Base-by-base conservation (phyloP, 2,113 vertebrate genomes). In the Orycteropus afer region DNA sequence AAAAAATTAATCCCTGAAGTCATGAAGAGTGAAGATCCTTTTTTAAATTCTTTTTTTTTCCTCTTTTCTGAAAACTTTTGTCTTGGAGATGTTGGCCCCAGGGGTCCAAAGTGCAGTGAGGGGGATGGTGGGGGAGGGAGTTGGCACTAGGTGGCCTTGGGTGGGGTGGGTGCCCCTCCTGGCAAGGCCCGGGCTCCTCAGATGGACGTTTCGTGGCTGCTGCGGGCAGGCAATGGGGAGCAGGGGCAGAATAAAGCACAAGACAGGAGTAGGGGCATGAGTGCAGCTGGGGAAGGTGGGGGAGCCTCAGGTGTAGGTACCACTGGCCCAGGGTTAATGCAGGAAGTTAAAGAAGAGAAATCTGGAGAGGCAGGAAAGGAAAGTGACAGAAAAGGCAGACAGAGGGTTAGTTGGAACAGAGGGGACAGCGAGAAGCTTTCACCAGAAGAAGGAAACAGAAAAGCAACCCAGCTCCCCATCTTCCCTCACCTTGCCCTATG, bases 291-390 rank as follows among this genome's bases (percentile, higher is more conserved):
- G 95, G 84, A 74, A 67, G 57, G 96, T 82, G 65, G 65, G 83
- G 93, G 93, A 95, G 96, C 84, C 89, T 92, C 91, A 22, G 95
- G 89, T 27, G 97, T 57, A 86, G 91, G 85, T 74, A 90, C 95
- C 97, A 97, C 93, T 94, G 98, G 98, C 98, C 98, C 98, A 65
- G 97, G 97, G 98, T 99, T 98, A 99, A 98, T 99, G 98, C 93
- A 98, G 98, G 97, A 99, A 99, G 99, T 98, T 99, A 99, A 99
- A 99, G 98, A 98, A 99, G 98, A 99, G 98, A 98, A 99, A 99
- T 99, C 99, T 99, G 98, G 98, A 98, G 98, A 98, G 98, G 98
- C 97, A 97, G 98, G 96, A 98, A 94, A 98, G 97, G 98, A 98
- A 96, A 97, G 97, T 95, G 97, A 91, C 98, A 97, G 98, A 97